Conservation (phyloP, 2,797 vertebrate species). For the Apogon hyalosoma region DNA sequence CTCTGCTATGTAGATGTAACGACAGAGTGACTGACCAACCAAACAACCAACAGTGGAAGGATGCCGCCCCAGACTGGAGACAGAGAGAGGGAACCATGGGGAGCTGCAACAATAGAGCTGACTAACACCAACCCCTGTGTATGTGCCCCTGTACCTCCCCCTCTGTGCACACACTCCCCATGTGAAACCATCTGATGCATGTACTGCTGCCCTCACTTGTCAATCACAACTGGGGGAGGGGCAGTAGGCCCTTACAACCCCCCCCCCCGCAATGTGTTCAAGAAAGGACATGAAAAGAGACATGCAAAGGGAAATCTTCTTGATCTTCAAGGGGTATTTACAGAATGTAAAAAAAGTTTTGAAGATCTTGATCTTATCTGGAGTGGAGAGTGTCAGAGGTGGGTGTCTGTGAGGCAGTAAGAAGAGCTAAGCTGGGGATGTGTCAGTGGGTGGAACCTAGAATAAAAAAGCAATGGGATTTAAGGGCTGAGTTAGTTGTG, state of each 20-base stretch:
- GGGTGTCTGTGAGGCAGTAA: slow-evolving; percentile 44
- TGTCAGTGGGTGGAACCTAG: slow-evolving; percentile 52
- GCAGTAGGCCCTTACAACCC: slow-evolving; percentile 55
- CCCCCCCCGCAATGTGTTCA: slow-evolving; percentile 28
- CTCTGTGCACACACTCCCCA: slow-evolving; percentile 80
- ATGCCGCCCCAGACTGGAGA: slow-evolving; percentile 91
- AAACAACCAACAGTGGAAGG: slow-evolving; percentile 41
- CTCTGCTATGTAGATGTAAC: slow-evolving; percentile 41
- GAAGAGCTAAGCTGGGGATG: slow-evolving; percentile 48
- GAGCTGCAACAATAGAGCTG: slow-evolving; percentile 91
- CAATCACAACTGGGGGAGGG: slow-evolving; percentile 89
- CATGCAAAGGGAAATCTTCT: slow-evolving; percentile 38
- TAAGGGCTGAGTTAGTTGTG: slow-evolving; percentile 71
- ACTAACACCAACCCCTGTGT: slow-evolving; percentile 88
- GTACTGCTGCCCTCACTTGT: slow-evolving; percentile 88
- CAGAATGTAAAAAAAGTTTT: slow-evolving; percentile 39
- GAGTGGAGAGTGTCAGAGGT: slow-evolving; percentile 53
- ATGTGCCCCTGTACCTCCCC: slow-evolving; percentile 79
- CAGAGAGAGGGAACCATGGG: slow-evolving; percentile 90
- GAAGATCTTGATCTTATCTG: slow-evolving; percentile 30
- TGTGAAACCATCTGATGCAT: slow-evolving; percentile 95
- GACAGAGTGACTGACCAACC: slow-evolving; percentile 15
- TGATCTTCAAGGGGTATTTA: slow-evolving; percentile 52
- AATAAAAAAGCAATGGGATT: slow-evolving; percentile 39
- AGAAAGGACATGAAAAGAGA: slow-evolving; percentile 48